Evolutionary conservation across 2,113 vertebrate genomes (phyloP).

Genomic region (Eurypyga helias): DNA sequence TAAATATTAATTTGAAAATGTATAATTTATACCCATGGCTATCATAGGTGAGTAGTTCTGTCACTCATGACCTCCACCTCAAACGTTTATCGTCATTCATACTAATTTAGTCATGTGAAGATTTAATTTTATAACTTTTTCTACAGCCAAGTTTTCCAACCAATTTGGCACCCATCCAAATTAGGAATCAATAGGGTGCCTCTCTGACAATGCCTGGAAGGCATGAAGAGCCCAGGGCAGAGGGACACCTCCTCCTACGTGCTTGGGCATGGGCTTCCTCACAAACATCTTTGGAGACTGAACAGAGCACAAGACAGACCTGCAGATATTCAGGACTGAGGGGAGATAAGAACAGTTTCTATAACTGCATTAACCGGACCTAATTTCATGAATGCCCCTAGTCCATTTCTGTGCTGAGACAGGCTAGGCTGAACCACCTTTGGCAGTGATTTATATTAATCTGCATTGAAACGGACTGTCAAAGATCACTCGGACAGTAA

Average conservation of each 20-base stretch:
- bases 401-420: not conserved
- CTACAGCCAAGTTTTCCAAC: not conserved
- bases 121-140: not conserved
- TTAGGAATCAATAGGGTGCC: not conserved
- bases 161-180: not conserved
- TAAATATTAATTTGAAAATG: slow-evolving; percentile 29
- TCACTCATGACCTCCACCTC: not conserved
- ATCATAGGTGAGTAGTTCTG: not conserved
- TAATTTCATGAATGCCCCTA: not conserved
- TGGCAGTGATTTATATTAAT: not conserved
- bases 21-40: not conserved
- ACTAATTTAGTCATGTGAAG: not conserved
- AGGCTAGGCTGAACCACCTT: not conserved
- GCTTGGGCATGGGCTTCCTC: rapidly evolving
- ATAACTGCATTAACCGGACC: not conserved
- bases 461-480: not conserved
- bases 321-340: not conserved
- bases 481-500: not conserved
- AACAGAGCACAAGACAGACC: not conserved
- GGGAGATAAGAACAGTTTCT: not conserved
- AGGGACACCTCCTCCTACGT: not conserved
- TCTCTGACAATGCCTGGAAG: not conserved
- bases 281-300: not conserved
- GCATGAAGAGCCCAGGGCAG: not conserved
- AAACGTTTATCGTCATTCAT: not conserved